Conservation (phyloP, 1,140 invertebrate genomes). For the Bombus pyrosoma region DNA sequence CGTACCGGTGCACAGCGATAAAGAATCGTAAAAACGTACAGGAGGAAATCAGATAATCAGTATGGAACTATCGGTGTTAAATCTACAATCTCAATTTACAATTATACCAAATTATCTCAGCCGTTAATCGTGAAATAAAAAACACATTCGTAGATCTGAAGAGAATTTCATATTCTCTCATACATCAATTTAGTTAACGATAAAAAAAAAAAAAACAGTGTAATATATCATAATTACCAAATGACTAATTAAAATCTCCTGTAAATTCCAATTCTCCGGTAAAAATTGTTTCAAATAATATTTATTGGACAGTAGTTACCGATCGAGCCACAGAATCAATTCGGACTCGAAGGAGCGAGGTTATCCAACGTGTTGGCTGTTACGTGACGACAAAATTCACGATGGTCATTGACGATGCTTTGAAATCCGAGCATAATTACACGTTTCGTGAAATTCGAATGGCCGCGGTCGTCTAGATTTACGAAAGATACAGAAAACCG, state of each 20-base stretch:
- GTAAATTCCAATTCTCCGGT: not conserved
- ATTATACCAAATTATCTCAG: not conserved
- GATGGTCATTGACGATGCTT: not conserved
- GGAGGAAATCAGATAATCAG: not conserved
- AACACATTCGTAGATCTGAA: not conserved
- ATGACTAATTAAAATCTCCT: not conserved
- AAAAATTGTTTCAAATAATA: too few relatives aligned
- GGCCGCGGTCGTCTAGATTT: not conserved
- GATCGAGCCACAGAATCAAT: not conserved
- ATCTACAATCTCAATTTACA: not conserved
- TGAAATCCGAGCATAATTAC: not conserved
- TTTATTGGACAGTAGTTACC: not conserved
- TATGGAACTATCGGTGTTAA: not conserved
- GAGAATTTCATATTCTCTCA: not conserved
- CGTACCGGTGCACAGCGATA: not conserved
- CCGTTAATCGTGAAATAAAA: not conserved
- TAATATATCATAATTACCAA: not conserved
- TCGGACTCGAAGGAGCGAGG: not conserved
- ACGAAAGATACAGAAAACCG: not conserved
- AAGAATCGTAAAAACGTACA: not conserved
- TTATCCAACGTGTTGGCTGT: not conserved
- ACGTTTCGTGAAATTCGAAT: not conserved
- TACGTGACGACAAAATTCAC: not conserved
- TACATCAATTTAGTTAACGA: not conserved
- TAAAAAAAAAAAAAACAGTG: too few relatives aligned